Evolutionary conservation across 35 echinoderm and acorn worm species (phyloP).

Genomic region (Lytechinus variegatus): DNA sequence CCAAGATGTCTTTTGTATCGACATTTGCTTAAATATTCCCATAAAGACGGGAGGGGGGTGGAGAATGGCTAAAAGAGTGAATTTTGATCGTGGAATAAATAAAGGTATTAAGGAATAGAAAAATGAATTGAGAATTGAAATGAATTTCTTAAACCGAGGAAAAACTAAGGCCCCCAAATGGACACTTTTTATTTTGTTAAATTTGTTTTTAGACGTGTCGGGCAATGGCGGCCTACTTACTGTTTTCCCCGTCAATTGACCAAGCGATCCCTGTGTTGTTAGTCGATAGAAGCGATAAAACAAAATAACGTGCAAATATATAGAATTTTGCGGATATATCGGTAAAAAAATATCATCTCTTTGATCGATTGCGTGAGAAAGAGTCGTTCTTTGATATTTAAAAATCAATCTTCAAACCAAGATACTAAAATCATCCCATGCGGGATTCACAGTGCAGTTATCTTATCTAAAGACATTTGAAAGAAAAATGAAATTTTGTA

Average conservation of each 20-base stretch:
- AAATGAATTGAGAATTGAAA: too few species aligned
- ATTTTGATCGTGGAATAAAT: too few species aligned
- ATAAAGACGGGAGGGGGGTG: too few species aligned
- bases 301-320: conserved; percentile 51
- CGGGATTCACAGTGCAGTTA: background rate
- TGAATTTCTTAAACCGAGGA: background rate
- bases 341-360: conserved; percentile 16
- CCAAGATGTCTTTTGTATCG: too few species aligned
- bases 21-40: too few species aligned
- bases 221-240: conserved; percentile 40
- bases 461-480: background rate
- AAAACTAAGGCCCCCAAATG: background rate
- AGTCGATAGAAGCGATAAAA: conserved; percentile 41
- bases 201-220: background rate
- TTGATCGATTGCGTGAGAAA: conserved; percentile 2
- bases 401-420: background rate
- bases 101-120: background rate
- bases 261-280: conserved; percentile 45
- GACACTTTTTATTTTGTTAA: background rate
- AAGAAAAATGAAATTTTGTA: background rate
- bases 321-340: conserved; percentile 47
- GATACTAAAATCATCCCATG: background rate
- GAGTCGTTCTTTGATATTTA: conserved; percentile 27
- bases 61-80: too few species aligned
- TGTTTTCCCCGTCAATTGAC: background rate